These are phyloP conservation scores for Ceratitis capitata DNA, from an alignment of 1,140 invertebrate species.

Conservation along the genomic window DNA sequence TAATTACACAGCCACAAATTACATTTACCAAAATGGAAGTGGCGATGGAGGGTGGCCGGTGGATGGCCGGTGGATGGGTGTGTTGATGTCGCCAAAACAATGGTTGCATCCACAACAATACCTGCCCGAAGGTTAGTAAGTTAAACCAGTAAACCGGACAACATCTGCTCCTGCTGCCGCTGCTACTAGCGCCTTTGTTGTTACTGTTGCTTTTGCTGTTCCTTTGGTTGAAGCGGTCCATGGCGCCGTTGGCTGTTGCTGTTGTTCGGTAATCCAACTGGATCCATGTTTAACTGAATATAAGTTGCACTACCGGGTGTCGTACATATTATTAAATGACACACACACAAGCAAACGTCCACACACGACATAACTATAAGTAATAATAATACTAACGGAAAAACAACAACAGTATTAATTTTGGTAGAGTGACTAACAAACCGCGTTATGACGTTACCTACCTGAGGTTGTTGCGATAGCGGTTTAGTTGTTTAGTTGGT, in stretches of 20 bases:
- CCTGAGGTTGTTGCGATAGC: background rate
- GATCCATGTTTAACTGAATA: slow-evolving; percentile 16
- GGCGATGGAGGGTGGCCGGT: too few species aligned
- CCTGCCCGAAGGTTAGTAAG: background rate
- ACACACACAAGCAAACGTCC: background rate
- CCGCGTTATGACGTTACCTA: background rate
- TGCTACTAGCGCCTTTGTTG: background rate
- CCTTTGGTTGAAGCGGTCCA: background rate
- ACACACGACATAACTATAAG: background rate
- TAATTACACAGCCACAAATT: background rate
- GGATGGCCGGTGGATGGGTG: too few species aligned
- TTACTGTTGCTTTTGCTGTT: too few species aligned
- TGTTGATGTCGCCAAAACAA: background rate
- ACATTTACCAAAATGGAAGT: background rate
- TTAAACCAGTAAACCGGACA: background rate
- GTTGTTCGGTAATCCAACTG: background rate
- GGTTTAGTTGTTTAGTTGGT: background rate
- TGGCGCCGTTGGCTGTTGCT: background rate
- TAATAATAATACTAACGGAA: background rate
- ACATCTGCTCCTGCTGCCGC: background rate
- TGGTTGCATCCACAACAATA: too few species aligned
- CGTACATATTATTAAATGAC: background rate
- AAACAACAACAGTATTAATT: background rate
- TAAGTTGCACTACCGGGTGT: slow-evolving; percentile 14
- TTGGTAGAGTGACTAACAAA: background rate